phyloP scores from a whole-genome alignment of 2,113 vertebrate genomes.

The Heterocephalus glaber region DNA sequence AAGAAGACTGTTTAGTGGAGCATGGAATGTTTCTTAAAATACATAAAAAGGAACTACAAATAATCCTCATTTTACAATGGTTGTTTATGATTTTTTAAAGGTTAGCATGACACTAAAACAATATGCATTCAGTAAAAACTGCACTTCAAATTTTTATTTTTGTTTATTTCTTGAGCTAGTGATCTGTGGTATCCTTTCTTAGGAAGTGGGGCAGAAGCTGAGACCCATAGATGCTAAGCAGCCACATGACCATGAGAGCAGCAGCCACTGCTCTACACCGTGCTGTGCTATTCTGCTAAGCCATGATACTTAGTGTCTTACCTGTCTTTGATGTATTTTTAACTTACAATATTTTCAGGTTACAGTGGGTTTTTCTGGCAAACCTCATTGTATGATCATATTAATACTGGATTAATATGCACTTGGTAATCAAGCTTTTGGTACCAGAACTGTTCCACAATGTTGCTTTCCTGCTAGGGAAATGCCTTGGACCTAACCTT shows the following conservation, averaged over 20 bases:
- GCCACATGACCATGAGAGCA: accelerated
- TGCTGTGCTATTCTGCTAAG: no score
- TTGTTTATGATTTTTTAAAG: neutral
- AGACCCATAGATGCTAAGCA: neutral
- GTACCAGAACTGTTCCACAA: accelerated
- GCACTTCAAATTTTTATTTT: neutral
- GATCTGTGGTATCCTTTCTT: accelerated
- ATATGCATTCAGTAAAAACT: neutral
- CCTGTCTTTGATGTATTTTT: neutral
- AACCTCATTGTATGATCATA: neutral
- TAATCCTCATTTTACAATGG: neutral
- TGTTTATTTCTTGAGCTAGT: neutral
- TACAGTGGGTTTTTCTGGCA: neutral
- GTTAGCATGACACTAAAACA: no score
- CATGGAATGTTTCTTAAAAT: neutral
- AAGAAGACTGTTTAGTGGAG: neutral
- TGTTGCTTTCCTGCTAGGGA: neutral
- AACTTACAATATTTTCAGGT: neutral
- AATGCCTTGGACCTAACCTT: accelerated
- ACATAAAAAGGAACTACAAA: neutral
- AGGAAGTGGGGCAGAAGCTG: neutral
- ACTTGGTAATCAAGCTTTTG: no score
- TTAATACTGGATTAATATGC: neutral
- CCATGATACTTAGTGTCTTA: neutral
- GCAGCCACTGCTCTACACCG: accelerated